Base-by-base conservation (phyloP, 2,113 vertebrate species). In the Solea senegalensis region DNA sequence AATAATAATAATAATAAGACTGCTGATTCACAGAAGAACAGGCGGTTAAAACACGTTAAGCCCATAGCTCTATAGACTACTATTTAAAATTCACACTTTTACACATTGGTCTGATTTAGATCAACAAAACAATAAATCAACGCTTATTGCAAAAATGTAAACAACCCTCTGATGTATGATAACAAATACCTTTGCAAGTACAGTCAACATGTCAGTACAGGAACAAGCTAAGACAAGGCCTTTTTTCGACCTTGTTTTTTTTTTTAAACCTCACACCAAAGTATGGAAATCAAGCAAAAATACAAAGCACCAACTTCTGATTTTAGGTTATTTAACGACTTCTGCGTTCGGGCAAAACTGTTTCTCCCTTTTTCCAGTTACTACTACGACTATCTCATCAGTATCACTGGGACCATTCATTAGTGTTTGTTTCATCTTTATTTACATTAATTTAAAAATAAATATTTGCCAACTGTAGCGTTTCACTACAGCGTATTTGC, bases 101-200 rank as follows among this genome's bases (percentile, higher is more conserved):
- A 83, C 81, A 84, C 56, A 65, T 71, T 76, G 62, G 72, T 86
- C 74, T 73, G 69, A 78, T 89, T 86, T 81, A 52, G 49, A 76
- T 80, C 16, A 27, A 88, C 71, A 82, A 86, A 90, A 90, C 65
- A 76, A 89, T 58, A 62, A 69, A 79, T 85, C 82, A 88, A 46
- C 75, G 79, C 82, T 93, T 93, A 93, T 92, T 93, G 92, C 91
- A 91, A 92, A 88, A 92, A 92, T 91, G 91, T 92, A 90, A 91
- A 92, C 88, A 84, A 68, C 83, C 76, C 77, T 90, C 65, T 45
- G 57, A 81, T 72, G 78, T 82, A 79, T 86, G 69, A 76, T 84
- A 74, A 88, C 82, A 86, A 21, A 86, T 77, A 75, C 80, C 76
- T 86, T 75, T 82, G 81, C 68, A 88, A 83, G 86, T 81, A 69